phyloP scores from a whole-genome alignment of 2,113 vertebrate species.

The Polypterus bichir region DNA sequence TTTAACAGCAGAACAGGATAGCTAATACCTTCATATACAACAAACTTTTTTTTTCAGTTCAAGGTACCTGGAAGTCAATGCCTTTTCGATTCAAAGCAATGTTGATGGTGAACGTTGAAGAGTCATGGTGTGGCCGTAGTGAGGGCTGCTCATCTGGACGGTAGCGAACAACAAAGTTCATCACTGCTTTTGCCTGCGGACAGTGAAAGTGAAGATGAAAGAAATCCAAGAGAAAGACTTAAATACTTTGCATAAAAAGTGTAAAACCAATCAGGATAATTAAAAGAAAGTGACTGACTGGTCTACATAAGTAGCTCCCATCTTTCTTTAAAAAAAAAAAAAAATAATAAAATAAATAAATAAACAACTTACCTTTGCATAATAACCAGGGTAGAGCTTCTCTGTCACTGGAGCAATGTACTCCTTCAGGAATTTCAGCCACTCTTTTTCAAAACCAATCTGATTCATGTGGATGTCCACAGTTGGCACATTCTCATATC shows the following conservation, averaged over 20 bases:
- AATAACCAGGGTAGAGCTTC: constrained; percentile 69
- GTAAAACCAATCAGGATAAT: too few relatives aligned
- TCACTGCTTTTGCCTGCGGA: constrained; percentile 59
- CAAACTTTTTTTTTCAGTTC: too few relatives aligned
- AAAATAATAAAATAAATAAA: not conserved
- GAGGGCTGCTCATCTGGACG: constrained; percentile 70
- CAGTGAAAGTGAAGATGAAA: rapidly evolving
- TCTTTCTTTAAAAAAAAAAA: not conserved
- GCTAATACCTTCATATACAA: too few relatives aligned
- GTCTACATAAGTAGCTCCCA: not conserved
- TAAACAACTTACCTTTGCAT: constrained; percentile 52
- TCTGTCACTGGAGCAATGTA: constrained; percentile 67
- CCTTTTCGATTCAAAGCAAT: constrained; percentile 65
- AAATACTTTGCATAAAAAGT: too few relatives aligned
- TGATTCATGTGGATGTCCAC: constrained; percentile 85
- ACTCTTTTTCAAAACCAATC: constrained; percentile 67
- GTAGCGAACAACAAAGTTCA: constrained; percentile 89
- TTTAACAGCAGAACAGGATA: too few relatives aligned
- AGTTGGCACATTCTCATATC: constrained; percentile 76
- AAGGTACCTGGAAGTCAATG: constrained; percentile 58
- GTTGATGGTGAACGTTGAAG: constrained; percentile 78
- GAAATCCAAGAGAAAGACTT: not conserved
- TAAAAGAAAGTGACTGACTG: too few relatives aligned
- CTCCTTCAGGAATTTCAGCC: constrained; percentile 70
- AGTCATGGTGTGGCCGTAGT: constrained; percentile 72